Conservation (phyloP, 1,140 invertebrate species). For the Caenorhabditis brenneri region DNA sequence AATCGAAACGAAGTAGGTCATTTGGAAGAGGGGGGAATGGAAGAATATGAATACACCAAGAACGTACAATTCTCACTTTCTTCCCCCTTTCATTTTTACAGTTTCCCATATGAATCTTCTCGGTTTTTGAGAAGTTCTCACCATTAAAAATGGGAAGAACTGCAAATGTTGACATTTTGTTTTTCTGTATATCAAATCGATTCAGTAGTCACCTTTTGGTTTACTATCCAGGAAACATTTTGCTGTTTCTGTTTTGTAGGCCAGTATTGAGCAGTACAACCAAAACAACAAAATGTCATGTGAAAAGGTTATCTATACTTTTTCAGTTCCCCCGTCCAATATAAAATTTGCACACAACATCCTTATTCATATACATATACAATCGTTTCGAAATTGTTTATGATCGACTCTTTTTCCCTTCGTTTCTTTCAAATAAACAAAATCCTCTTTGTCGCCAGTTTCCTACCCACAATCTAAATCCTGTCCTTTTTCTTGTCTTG, state of each 20-base stretch:
- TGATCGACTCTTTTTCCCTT: slow-evolving; percentile 1
- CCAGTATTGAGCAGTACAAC: not conserved
- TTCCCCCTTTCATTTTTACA: not conserved
- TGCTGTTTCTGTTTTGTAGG: no score
- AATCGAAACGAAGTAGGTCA: slow-evolving; percentile 21
- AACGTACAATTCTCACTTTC: not conserved
- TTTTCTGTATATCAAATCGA: not conserved
- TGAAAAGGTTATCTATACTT: not conserved
- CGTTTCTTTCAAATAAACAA: not conserved
- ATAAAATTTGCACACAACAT: not conserved
- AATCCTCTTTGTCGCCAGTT: not conserved
- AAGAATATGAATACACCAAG: not conserved
- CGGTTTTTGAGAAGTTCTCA: not conserved
- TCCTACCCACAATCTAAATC: not conserved
- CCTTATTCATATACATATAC: not conserved
- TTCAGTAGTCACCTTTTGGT: slow-evolving; percentile 10
- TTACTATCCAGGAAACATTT: not conserved
- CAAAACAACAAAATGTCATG: not conserved
- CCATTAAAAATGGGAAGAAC: not conserved
- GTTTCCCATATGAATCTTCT: not conserved
- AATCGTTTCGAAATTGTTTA: slow-evolving; percentile 38
- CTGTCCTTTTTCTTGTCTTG: not conserved
- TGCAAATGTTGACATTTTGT: slow-evolving; percentile 12
- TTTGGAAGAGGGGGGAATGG: not conserved
- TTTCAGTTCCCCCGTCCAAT: not conserved